Percentiles rank a stretch among this genome's conserved stretches.
phyloP scores from a whole-genome alignment of 2,797 vertebrate genomes.

The Halcyon leucocephala region DNA sequence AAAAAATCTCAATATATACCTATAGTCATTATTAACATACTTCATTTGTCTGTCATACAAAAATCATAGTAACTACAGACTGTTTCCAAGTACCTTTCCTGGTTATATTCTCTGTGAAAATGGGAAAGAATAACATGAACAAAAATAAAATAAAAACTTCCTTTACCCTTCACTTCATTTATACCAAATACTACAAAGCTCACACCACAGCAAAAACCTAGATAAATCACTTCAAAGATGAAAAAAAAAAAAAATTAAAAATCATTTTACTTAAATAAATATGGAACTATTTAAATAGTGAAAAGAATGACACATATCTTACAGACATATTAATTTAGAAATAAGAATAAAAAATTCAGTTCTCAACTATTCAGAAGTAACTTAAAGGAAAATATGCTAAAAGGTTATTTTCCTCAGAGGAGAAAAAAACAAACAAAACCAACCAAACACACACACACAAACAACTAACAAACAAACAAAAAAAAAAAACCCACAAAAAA shows the following conservation, averaged over 20 bases:
- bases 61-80: neutral
- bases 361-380: neutral
- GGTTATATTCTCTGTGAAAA: slow-evolving; percentile 34
- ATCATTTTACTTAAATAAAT: slow-evolving; percentile 21
- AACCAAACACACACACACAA: too few relatives aligned
- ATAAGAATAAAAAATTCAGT: neutral
- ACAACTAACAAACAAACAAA: too few relatives aligned
- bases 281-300: neutral
- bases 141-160: neutral
- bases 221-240: neutral
- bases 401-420: neutral
- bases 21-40: slow-evolving; percentile 24
- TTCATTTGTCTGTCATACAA: slow-evolving; percentile 31
- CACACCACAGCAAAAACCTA: neutral
- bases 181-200: neutral
- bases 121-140: neutral
- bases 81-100: neutral
- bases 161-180: neutral
- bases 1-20: slow-evolving; percentile 25
- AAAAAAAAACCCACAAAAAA: neutral
- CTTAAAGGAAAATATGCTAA: neutral
- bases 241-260: neutral
- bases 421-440: neutral
- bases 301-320: neutral
- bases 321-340: neutral